Evolutionary conservation across 2,888 invertebrate genomes (phyloP), one percentile per base, ranked within the genome.

Genomic region (Philaethria dido): DNA sequence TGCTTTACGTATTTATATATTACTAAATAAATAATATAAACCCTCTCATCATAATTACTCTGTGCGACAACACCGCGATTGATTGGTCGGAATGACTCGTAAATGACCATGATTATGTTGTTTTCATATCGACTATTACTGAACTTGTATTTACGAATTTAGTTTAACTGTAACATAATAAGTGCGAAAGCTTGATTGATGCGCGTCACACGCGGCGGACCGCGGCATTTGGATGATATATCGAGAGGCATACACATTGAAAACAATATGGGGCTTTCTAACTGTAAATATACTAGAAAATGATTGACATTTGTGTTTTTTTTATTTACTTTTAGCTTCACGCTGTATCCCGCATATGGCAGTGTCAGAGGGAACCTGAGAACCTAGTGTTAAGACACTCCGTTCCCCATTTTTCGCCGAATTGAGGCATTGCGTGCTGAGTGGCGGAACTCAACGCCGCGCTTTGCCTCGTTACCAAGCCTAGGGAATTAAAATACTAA

Each of bases 51-150:
- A 16, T 9, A 36, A 8, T 29, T 69, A 54, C 52, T 69, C 69
- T 66, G 33, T 62, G 36, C 13, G 52, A 69, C 68, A 52, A 69
- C 68, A 68, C 60, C 25, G 50, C 66, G 69, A 69, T 69, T 59
- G 69, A 66, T 60, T 45, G 62, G 62, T 45, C 59, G 20, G 66
- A 62, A 63, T 69, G 69, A 69, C 66, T 69, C 54, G 69, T 69
- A 59, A 69, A 69, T 52, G 66, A 66, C 44, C 50, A 50, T 59
- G 67, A 67, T 59, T 62, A 50, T 57, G 62, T 66, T 33, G 62
- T 69, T 69, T 66, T 63, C 52, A 52, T 66, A 69, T 65, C 57
- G 36, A 36, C 52, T 59, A 62, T 66, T 52, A 69, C 52, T 45
- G 47, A 20, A 60, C 33, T 20, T 29, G 25, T 29, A 33, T 60